These are phyloP conservation scores for Pycnonotus jocosus DNA, from an alignment of 2,113 vertebrate genomes.

Conservation along the genomic window DNA sequence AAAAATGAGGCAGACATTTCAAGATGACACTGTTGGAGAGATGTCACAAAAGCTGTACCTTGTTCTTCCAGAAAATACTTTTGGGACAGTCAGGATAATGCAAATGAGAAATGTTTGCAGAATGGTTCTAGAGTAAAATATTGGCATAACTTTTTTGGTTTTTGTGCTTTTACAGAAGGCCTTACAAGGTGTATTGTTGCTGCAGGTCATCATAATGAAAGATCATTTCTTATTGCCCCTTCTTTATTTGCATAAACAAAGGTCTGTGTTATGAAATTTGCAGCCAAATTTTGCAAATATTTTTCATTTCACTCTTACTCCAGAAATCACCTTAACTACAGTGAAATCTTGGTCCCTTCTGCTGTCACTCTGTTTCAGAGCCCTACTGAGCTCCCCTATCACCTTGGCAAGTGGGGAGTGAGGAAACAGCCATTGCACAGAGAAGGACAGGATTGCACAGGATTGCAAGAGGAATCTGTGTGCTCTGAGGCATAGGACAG, in stretches of 20 bases:
- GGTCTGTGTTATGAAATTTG: background rate
- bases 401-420: background rate
- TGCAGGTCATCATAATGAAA: background rate
- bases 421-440: background rate
- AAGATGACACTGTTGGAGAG: background rate
- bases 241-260: background rate
- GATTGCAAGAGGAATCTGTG: background rate
- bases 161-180: background rate
- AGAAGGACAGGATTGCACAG: background rate
- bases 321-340: background rate
- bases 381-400: rapidly evolving
- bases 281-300: background rate
- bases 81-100: background rate
- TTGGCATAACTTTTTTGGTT: background rate
- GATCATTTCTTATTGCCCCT: background rate
- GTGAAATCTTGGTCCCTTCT: background rate
- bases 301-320: background rate
- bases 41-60: background rate
- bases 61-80: background rate
- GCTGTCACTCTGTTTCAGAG: background rate
- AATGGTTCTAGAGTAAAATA: background rate
- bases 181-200: background rate
- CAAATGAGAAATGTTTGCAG: background rate
- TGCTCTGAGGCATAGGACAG: background rate
- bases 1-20: background rate